These are phyloP conservation scores for Tokudaia tokunoshimensis DNA, from an alignment of 2,797 vertebrate species.

Conservation along the genomic window DNA sequence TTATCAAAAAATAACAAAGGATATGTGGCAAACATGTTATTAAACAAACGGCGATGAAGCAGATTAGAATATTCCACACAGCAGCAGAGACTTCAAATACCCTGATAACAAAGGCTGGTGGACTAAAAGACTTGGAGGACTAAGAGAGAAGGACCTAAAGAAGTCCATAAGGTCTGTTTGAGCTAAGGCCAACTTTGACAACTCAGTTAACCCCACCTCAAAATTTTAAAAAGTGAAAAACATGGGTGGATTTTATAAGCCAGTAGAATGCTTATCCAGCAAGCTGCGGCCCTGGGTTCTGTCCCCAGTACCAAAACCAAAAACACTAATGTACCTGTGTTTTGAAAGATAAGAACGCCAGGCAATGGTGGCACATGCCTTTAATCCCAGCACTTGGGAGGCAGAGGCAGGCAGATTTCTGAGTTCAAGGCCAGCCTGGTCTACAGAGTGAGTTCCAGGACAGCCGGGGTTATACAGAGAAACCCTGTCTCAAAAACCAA, in stretches of 20 bases:
- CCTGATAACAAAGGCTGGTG: not conserved
- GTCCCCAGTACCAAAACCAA: not conserved
- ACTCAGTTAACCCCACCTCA: not conserved
- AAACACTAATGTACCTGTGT: not conserved
- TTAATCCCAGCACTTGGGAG: no score
- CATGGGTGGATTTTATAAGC: not conserved
- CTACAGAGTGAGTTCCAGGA: no score
- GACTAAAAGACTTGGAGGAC: not conserved
- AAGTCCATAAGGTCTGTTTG: not conserved
- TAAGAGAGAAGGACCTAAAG: not conserved
- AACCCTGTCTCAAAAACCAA: no score
- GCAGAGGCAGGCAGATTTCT: no score
- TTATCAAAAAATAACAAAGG: conserved; percentile 42
- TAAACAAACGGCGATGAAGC: not conserved
- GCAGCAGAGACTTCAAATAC: not conserved
- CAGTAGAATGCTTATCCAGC: not conserved
- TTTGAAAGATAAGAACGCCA: not conserved
- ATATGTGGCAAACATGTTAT: not conserved
- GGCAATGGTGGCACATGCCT: no score
- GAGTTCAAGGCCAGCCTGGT: no score
- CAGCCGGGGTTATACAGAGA: no score
- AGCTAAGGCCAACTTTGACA: not conserved
- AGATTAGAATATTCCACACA: not conserved
- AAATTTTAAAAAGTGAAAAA: not conserved
- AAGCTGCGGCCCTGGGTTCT: not conserved